Evolutionary conservation across 2,888 invertebrate species (phyloP), one percentile per base, ranked within the genome.

Genomic region (Gortyna flavago): DNA sequence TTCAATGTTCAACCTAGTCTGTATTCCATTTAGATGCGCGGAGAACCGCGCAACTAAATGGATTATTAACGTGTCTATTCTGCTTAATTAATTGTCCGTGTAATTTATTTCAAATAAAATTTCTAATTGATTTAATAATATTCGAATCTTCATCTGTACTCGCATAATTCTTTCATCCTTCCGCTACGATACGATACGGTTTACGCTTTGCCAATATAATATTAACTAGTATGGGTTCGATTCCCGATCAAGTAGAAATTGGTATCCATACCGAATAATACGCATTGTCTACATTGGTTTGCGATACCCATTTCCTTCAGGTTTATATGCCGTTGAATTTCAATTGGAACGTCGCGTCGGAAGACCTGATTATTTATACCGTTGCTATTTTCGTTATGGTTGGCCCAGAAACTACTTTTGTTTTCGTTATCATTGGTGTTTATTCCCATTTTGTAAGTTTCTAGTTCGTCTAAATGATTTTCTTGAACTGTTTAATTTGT

Each of bases 1-100:
- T 75, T 38, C 7, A 57, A 44, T 68, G 35, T 59, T 76, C 9
- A 68, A 82, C 81, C 83, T 87, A 89, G 51, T 69, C 80, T 83
- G 71, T 76, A 70, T 13, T 51, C n/a, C 38, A 62, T 64, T 57
- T 21, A 61, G 21, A 51, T n/a, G 61, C 21, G 16, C 7, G 13
- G 44, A 13, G 9, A n/a, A n/a, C n/a, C 11, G 11, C 8, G 21
- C 57, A 7, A 21, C 48, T 44, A 61, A n/a, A n/a, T n/a, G n/a
- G 9, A 61, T 48, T 61, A 65, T 54, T 32, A 54, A 65, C n/a
- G 9, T 51, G 32, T n/a, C 4, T 54, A 54, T 54, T 54, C 11
- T 54, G n/a, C 54, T 54, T n/a, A n/a, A 11, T 54, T n/a, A 54
- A 54, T 54, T 54, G 25, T n/a, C 54, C 3, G n/a, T 54, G 25